Evolutionary conservation across 2,113 vertebrate genomes (phyloP).

Genomic region (Athene noctua): DNA sequence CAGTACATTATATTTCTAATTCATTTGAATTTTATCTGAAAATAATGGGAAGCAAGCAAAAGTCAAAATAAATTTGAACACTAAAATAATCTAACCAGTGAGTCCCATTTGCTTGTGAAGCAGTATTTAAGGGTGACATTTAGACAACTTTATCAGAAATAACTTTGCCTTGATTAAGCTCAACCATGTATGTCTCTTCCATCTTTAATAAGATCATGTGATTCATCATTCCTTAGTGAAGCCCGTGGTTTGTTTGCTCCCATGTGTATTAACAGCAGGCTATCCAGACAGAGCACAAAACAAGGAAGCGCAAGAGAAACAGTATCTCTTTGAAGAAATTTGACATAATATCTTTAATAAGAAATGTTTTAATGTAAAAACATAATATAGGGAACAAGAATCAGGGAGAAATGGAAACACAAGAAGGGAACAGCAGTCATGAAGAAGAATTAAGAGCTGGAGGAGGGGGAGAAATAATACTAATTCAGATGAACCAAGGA

Average conservation of each 20-base stretch:
- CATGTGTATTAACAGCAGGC: background rate
- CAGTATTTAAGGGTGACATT: background rate
- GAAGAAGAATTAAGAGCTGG: constrained; percentile 1
- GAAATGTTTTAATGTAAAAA: background rate
- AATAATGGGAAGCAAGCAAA: background rate
- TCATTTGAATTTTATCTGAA: background rate
- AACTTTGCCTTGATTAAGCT: background rate
- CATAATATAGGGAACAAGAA: background rate
- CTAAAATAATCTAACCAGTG: background rate
- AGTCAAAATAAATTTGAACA: background rate
- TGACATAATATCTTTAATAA: constrained; percentile 23
- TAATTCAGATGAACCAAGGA: background rate
- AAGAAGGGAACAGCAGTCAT: background rate
- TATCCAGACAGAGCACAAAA: constrained; percentile 17
- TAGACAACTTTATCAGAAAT: background rate
- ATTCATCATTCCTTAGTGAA: background rate
- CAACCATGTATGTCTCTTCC: background rate
- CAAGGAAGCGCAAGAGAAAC: constrained; percentile 3
- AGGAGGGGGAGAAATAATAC: background rate
- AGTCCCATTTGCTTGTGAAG: background rate
- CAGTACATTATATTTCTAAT: background rate
- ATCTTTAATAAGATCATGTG: background rate
- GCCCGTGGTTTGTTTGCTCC: background rate
- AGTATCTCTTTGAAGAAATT: constrained; percentile 22
- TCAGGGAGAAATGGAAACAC: background rate